Percentiles rank a stretch among this genome's conserved stretches.
These are phyloP conservation scores for Oasisia sp. DNA, from an alignment of 2,888 invertebrate genomes.

Conservation along the genomic window DNA sequence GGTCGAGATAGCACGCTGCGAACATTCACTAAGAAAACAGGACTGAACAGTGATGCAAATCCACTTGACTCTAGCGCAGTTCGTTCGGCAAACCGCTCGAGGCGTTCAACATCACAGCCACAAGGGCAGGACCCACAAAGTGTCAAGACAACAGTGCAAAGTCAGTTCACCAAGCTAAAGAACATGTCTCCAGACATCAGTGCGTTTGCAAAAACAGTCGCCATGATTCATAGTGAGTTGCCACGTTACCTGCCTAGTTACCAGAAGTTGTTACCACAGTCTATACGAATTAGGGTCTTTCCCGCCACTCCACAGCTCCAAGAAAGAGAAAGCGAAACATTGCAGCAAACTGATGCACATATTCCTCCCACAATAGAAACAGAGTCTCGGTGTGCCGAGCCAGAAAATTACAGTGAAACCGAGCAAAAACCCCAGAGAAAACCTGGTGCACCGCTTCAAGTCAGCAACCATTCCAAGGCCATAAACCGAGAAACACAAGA, in stretches of 20 bases:
- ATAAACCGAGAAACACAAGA: background rate
- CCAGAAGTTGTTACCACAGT: slow-evolving; percentile 9
- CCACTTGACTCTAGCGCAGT: background rate
- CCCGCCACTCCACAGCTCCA: background rate
- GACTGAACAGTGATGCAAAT: background rate
- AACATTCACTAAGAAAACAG: background rate
- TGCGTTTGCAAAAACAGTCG: background rate
- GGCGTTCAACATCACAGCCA: background rate
- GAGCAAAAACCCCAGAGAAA: background rate
- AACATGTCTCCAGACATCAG: background rate
- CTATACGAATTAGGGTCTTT: background rate
- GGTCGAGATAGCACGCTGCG: background rate
- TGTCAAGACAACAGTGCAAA: background rate
- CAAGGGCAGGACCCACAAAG: background rate
- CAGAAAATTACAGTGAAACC: background rate
- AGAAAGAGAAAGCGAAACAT: background rate
- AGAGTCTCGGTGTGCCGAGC: background rate
- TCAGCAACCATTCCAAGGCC: background rate
- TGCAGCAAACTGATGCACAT: background rate
- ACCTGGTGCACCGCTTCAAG: background rate
- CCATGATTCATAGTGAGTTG: background rate
- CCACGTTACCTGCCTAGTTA: background rate
- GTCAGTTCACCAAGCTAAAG: background rate
- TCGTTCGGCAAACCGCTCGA: background rate
- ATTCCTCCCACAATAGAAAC: background rate